A percentile compares a stretch with the other conserved stretches of the same genome.
Conservation (phyloP, 2,888 invertebrate genomes). For the Ochropleura leucogaster region DNA sequence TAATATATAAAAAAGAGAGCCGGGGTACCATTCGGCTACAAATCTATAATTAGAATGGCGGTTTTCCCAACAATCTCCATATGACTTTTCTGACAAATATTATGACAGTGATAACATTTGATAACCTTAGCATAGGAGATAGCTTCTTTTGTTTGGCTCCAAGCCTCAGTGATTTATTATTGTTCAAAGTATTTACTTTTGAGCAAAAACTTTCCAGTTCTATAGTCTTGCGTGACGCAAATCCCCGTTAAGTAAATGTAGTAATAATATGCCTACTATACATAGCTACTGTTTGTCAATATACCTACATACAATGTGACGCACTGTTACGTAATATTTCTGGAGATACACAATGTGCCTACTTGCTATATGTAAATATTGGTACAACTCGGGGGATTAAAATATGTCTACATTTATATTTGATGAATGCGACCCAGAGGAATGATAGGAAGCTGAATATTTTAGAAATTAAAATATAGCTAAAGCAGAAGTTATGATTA, state of each 20-base stretch:
- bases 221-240: constrained; percentile 13
- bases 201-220: constrained; percentile 14
- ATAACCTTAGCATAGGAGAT: neutral
- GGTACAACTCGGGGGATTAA: neutral
- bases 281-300: constrained; percentile 12
- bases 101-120: neutral
- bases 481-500: neutral
- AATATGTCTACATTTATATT: constrained; percentile 10
- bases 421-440: neutral
- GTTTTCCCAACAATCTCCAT: neutral
- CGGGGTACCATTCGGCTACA: neutral
- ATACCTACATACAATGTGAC: neutral
- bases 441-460: neutral
- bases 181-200: neutral
- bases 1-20: neutral
- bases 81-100: constrained; percentile 8
- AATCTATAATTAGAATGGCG: neutral
- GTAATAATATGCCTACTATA: constrained; percentile 13
- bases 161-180: neutral
- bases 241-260: constrained; percentile 17
- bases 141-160: neutral
- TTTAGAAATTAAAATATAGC: neutral
- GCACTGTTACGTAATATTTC: constrained; percentile 8
- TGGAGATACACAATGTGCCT: neutral
- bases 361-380: constrained; percentile 6